Conservation (phyloP, 2,888 invertebrate species). For the Cantharis rustica region DNA sequence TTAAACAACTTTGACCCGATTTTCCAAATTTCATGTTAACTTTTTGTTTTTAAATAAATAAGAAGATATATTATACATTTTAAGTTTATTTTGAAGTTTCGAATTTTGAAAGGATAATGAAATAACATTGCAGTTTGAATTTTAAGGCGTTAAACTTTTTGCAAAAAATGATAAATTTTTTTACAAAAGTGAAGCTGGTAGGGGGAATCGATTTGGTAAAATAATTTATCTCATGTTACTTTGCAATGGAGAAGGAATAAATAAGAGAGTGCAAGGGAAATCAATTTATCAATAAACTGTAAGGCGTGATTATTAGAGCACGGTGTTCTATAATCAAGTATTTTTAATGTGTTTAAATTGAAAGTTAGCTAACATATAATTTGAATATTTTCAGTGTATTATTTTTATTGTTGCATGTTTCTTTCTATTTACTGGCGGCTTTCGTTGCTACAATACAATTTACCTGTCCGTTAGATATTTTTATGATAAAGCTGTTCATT, state of each 20-base stretch:
- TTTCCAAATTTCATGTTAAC: neutral
- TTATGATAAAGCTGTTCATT: conserved; percentile 12
- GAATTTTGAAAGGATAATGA: no score
- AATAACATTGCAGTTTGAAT: no score
- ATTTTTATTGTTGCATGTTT: neutral
- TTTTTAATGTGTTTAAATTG: neutral
- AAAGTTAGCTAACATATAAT: neutral
- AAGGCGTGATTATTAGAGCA: neutral
- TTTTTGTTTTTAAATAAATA: neutral
- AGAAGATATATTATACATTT: neutral
- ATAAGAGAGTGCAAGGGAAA: neutral
- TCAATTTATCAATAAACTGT: neutral
- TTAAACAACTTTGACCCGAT: neutral
- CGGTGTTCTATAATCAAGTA: neutral
- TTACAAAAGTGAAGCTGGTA: no score
- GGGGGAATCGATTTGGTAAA: neutral
- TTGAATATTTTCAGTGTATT: neutral
- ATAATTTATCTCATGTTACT: neutral
- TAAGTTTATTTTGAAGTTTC: no score
- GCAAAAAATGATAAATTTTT: no score
- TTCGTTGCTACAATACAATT: neutral
- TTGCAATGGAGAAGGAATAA: neutral
- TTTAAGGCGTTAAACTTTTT: no score
- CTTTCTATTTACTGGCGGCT: neutral
- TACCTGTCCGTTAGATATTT: conserved; percentile 6